Evolutionary conservation across 2,888 invertebrate species (phyloP), one percentile per base, ranked within the genome.

Genomic region (Phragmatobia fuliginosa): DNA sequence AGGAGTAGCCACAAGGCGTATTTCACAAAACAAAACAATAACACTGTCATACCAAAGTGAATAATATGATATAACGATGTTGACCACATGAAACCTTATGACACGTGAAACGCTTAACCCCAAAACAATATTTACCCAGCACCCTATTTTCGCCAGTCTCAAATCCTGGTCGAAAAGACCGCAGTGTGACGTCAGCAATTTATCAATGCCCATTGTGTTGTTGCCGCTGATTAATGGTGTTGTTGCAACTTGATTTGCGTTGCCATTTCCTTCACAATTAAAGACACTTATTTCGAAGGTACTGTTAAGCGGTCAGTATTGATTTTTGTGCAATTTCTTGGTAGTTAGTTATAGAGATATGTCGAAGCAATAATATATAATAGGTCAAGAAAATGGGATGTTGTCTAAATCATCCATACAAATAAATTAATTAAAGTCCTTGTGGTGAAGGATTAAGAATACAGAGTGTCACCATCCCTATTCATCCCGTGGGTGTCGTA

Each of bases 171-270:
- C 80, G 77, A 82, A 86, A 87, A 81, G 83, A 82, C 88, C 87
- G 85, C 88, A 87, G 81, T 82, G 76, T 90, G 88, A 91, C 88
- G 89, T 90, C 88, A 81, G 78, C 84, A 82, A 82, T 83, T 52
- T 82, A 85, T 77, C 81, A 83, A 84, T 78, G 78, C 83, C 86
- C 84, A 91, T 92, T 92, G 80, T 80, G 49, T 77, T 75, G 73
- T 70, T 69, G 73, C 68, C 70, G 61, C 52, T 80, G 79, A 80
- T 80, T 72, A 75, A 80, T 78, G 76, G 78, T 33, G 45, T 72
- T 70, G 52, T 62, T 75, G 72, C 77, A 74, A 68, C 56, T 72
- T 77, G 68, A 66, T 72, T 73, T 56, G 66, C 74, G 65, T 76
- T 61, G 62, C 71, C 45, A 56, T 58, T 62, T 75, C 56, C 73